Evolutionary conservation across 2,888 invertebrate genomes (phyloP), one percentile per base, ranked within the genome.

Genomic region (Aromia moschata): DNA sequence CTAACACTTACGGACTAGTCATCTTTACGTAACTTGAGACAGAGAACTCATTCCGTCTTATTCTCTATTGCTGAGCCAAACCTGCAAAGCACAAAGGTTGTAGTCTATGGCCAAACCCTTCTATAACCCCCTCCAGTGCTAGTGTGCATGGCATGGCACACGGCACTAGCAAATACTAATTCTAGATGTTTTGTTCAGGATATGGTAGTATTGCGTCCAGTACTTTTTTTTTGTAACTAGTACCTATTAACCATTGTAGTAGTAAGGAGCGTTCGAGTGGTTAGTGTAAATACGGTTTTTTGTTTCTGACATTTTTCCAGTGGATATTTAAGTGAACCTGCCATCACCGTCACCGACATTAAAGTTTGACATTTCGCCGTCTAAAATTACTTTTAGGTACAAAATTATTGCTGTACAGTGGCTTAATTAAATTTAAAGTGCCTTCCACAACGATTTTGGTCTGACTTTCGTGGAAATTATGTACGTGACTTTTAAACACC

Each of bases 301-400:
- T 37, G 1, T 37, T 18, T 20, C 15, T 25, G 3, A 33, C 2
- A n/a, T n/a, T n/a, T 37, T 38, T 17, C 15, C 20, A 49, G 36
- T 38, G 15, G 14, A 11, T 20, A 15, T 49, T 18, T 25, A 9
- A 33, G 33, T 45, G 45, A 31, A 31, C 45, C 31, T n/a, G 31
- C 14, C 43, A 20, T 10, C 20, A 31, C 7, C 16, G 38, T 31
- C 25, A 41, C 41, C 16, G 37, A 52, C 52, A 25, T 41, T 52
- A 15, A 30, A 40, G 30, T 44, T 52, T 52, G 52, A 52, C 41
- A 41, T 31, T 52, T 41, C 52, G 40, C 40, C 40, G 52, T 52
- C 52, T 41, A 41, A 40, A 52, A 41, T 41, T 52, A 52, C 37
- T 47, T n/a, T 33, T n/a, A 31, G 44, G 14, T 14, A 18, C 20